phyloP scores from a whole-genome alignment of 2,888 invertebrate genomes.

The Microctonus hyperodae region DNA sequence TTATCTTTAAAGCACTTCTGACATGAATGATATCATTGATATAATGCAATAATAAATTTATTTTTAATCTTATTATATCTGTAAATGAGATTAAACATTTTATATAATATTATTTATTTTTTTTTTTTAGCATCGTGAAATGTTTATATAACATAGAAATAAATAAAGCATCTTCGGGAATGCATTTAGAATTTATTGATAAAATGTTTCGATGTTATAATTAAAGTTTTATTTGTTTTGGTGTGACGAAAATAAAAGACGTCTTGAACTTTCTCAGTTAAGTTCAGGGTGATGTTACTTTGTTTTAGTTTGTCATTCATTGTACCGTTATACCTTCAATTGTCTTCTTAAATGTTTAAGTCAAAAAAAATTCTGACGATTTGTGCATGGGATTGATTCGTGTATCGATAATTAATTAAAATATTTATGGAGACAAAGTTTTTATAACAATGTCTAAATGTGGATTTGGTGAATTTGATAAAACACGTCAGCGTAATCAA shows the following conservation, averaged over 20 bases:
- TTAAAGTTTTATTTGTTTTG: too few species aligned
- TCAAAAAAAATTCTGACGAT: neutral
- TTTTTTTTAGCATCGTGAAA: too few species aligned
- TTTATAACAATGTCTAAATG: neutral
- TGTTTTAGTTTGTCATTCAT: constrained; percentile 11
- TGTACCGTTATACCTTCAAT: neutral
- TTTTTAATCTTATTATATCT: too few species aligned
- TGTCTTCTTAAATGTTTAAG: constrained; percentile 11
- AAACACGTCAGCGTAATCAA: constrained; percentile 41
- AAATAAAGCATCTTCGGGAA: too few species aligned
- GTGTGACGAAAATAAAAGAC: neutral
- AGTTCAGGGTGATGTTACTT: constrained; percentile 1
- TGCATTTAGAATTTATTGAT: too few species aligned
- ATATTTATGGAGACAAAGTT: neutral
- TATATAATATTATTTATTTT: too few species aligned
- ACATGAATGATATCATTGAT: too few species aligned
- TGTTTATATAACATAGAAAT: too few species aligned
- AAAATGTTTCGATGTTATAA: too few species aligned
- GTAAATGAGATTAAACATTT: too few species aligned
- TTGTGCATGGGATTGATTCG: neutral
- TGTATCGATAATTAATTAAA: neutral
- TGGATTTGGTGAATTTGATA: constrained; percentile 26
- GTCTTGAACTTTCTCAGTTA: neutral
- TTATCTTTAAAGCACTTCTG: too few species aligned
- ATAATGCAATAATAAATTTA: too few species aligned